Conservation (phyloP, 2,113 vertebrate species). For the Lipophrys pholis region DNA sequence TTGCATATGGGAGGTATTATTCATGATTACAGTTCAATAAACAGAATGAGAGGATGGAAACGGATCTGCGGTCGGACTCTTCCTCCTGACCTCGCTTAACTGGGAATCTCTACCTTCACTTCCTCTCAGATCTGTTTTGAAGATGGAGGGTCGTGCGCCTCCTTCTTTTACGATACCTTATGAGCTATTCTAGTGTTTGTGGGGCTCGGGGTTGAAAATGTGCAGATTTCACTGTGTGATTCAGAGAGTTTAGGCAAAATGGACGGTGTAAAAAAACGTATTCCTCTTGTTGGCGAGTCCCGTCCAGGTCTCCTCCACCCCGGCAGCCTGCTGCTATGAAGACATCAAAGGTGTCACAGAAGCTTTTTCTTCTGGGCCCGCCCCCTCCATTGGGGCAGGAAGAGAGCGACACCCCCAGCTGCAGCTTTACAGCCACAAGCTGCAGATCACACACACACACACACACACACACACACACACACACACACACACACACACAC, state of each 20-base stretch:
- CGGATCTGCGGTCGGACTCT: constrained; percentile 52
- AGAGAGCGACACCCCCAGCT: constrained; percentile 26
- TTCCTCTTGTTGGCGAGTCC: too few species aligned
- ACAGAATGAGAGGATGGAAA: constrained; percentile 69
- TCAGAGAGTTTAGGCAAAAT: too few species aligned
- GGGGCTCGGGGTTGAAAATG: neutral
- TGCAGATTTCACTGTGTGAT: too few species aligned
- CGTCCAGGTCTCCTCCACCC: constrained; percentile 23
- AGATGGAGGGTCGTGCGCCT: neutral
- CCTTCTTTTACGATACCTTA: neutral
- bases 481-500: too few species aligned
- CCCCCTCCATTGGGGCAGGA: constrained; percentile 55
- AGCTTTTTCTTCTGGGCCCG: constrained; percentile 63
- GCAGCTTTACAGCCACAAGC: constrained; percentile 64
- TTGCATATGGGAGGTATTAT: constrained; percentile 71
- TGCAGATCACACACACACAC: too few species aligned
- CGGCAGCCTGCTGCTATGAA: constrained; percentile 62
- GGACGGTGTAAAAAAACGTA: too few species aligned
- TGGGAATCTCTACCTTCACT: constrained; percentile 25
- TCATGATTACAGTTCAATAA: constrained; percentile 77
- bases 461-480: constrained; percentile 23
- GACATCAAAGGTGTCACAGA: constrained; percentile 75
- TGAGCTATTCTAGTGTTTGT: neutral
- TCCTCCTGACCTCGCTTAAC: constrained; percentile 45
- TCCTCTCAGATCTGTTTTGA: neutral